A percentile compares a stretch with the other conserved stretches of the same genome.
Conservation (phyloP, 2,888 invertebrate genomes). For the Lochmaea capreae region DNA sequence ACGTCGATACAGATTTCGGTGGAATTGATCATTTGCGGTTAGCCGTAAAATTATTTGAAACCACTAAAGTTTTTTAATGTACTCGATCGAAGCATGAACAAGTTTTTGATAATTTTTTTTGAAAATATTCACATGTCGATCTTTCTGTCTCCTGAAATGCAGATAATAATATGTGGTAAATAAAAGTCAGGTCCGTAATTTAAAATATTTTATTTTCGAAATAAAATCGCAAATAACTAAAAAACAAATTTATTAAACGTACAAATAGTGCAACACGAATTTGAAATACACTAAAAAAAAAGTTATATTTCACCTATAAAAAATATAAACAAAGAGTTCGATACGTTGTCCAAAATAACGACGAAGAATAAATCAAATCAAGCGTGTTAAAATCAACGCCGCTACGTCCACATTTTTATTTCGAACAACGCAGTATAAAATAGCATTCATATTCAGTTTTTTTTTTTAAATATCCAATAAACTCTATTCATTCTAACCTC, state of each 20-base stretch:
- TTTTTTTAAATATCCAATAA: conserved; percentile 30
- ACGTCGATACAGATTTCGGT: too few species aligned
- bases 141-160: too few species aligned
- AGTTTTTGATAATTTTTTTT: too few species aligned
- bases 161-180: not conserved
- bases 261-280: conserved; percentile 46
- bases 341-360: conserved; percentile 15
- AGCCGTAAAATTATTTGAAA: too few species aligned
- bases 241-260: conserved; percentile 44
- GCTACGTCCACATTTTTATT: not conserved
- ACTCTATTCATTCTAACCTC: conserved; percentile 24
- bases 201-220: conserved; percentile 32
- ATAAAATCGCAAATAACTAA: conserved; percentile 27
- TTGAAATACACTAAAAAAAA: conserved; percentile 34
- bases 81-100: too few species aligned
- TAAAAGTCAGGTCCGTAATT: conserved; percentile 16
- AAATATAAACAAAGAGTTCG: conserved; percentile 44
- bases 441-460: not conserved
- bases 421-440: not conserved
- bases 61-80: too few species aligned
- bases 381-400: not conserved
- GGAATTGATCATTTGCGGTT: too few species aligned
- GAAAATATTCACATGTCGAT: too few species aligned
- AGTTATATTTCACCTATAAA: conserved; percentile 38
- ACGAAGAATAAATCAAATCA: not conserved